phyloP scores from a whole-genome alignment of 2,113 vertebrate species.

The Circaetus gallicus region DNA sequence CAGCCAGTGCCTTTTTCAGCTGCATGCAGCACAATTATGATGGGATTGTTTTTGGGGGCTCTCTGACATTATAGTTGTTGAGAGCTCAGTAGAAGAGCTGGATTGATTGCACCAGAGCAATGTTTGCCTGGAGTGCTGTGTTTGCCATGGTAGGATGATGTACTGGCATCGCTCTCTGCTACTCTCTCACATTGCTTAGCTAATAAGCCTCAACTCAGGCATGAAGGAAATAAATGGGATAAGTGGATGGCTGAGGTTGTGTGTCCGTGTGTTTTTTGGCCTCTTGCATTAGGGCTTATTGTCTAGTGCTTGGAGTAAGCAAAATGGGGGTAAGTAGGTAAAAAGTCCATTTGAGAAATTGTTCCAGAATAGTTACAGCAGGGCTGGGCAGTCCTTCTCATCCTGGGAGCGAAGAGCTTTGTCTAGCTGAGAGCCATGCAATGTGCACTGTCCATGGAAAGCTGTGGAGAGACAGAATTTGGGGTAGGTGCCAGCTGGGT shows the following conservation, averaged over 20 bases:
- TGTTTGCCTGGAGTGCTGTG: neutral
- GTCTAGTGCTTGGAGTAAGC: neutral
- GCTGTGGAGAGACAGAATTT: neutral
- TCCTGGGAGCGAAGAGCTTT: neutral
- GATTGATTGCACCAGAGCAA: neutral
- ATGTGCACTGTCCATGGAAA: accelerated
- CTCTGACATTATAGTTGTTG: neutral
- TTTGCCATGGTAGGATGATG: neutral
- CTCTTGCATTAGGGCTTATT: neutral
- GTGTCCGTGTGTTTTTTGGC: neutral
- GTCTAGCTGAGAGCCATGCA: neutral
- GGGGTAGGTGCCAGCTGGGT: neutral
- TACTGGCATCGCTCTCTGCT: neutral
- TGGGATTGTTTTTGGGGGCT: neutral
- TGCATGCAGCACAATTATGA: accelerated
- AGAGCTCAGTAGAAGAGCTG: neutral
- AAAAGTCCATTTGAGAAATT: neutral
- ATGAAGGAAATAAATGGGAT: neutral
- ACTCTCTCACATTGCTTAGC: neutral
- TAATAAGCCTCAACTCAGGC: neutral
- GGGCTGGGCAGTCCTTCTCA: neutral
- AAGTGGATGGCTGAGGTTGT: neutral
- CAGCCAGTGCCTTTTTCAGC: neutral
- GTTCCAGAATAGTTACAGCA: neutral
- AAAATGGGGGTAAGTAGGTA: neutral